phyloP scores from a whole-genome alignment of 2,797 vertebrate species.

The Aldrovandia affinis region DNA sequence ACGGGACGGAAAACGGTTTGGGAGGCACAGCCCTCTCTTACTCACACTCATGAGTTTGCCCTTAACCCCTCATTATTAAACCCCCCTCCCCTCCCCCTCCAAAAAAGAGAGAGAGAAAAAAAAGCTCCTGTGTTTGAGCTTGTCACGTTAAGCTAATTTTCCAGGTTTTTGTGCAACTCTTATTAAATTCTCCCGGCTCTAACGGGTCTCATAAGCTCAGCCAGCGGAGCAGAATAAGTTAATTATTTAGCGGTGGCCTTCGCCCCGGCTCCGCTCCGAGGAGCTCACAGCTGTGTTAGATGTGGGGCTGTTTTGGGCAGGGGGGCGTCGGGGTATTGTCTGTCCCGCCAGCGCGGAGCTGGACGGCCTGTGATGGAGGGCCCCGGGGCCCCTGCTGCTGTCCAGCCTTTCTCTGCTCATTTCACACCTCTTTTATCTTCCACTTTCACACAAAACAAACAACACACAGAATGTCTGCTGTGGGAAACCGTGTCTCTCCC shows the following conservation, averaged over 20 bases:
- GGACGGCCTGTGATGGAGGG: constrained; percentile 75
- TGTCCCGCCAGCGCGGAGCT: constrained; percentile 69
- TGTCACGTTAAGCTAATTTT: constrained; percentile 37
- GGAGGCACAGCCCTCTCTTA: no score
- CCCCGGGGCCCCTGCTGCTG: constrained; percentile 79
- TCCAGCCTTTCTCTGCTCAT: constrained; percentile 86
- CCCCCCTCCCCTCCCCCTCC: constrained; percentile 3
- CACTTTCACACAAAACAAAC: constrained; percentile 89
- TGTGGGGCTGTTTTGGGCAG: constrained; percentile 72
- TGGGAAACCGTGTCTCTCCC: constrained; percentile 70
- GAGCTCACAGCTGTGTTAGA: constrained; percentile 88
- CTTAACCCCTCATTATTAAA: constrained; percentile 50
- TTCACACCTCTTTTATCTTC: constrained; percentile 90
- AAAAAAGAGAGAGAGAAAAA: constrained; percentile 14
- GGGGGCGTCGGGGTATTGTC: constrained; percentile 70
- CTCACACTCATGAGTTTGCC: constrained; percentile 31
- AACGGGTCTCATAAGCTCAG: constrained; percentile 88
- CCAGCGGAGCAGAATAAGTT: constrained; percentile 97
- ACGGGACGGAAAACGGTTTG: no score
- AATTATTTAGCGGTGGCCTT: constrained; percentile 96
- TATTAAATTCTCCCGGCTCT: constrained; percentile 85
- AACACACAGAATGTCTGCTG: constrained; percentile 84
- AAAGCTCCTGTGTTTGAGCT: constrained; percentile 36
- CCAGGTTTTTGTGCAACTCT: constrained; percentile 60
- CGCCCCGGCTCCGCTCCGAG: constrained; percentile 81